A percentile compares a stretch with the other conserved stretches of the same genome.
Conservation (phyloP, 2,888 invertebrate genomes). For the Chromoteleia sp. region DNA sequence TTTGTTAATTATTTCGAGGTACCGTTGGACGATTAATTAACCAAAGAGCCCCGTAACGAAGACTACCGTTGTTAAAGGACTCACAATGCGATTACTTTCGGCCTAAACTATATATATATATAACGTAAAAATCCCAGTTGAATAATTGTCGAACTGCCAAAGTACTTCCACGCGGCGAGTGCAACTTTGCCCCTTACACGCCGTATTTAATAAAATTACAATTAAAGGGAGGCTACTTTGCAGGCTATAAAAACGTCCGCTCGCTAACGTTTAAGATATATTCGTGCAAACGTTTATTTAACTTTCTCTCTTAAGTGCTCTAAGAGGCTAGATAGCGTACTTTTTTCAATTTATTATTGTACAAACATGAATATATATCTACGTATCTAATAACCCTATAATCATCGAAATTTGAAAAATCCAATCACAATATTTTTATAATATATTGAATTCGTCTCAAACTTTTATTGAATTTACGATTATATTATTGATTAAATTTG, state of each 20-base stretch:
- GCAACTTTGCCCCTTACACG: slow-evolving; percentile 29
- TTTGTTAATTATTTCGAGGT: slow-evolving; percentile 78
- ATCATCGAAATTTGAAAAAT: no score
- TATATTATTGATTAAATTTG: no score
- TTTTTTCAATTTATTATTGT: slow-evolving; percentile 6
- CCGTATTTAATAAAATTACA: slow-evolving; percentile 52
- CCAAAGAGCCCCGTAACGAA: slow-evolving; percentile 71
- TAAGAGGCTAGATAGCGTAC: neutral
- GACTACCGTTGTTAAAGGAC: slow-evolving; percentile 70
- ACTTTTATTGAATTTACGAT: no score
- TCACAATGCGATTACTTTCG: slow-evolving; percentile 62
- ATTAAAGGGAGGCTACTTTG: slow-evolving; percentile 42
- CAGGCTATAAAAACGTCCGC: slow-evolving; percentile 36
- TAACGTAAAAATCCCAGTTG: slow-evolving; percentile 74
- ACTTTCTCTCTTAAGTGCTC: slow-evolving; percentile 11
- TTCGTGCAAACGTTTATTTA: slow-evolving; percentile 28
- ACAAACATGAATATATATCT: no score
- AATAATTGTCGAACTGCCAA: slow-evolving; percentile 74
- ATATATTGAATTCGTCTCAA: no score
- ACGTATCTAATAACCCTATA: no score
- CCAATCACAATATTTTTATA: no score
- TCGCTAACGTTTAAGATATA: slow-evolving; percentile 18
- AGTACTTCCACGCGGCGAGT: slow-evolving; percentile 24
- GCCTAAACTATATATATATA: slow-evolving; percentile 20
- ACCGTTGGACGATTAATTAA: slow-evolving; percentile 77